Base-by-base conservation (phyloP, 2,888 invertebrate species). In the Uropetala carovei region DNA sequence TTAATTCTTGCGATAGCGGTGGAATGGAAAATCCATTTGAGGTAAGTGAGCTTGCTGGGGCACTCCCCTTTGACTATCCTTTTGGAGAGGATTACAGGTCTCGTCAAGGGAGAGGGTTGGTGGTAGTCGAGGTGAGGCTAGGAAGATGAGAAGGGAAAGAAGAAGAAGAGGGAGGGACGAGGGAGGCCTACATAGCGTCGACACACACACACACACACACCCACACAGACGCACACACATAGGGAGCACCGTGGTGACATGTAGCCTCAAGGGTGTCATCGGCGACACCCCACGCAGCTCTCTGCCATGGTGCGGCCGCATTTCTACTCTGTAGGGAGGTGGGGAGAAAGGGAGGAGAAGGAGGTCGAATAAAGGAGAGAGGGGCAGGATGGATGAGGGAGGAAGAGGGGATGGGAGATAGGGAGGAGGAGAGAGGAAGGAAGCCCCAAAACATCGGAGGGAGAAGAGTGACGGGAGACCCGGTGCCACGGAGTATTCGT, bases 1-100 rank as follows among this genome's bases (percentile, higher is more conserved):
- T 86, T 86, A 86, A 86, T 86, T 86, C 22, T 27, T 18, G 60
- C 14, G 16, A 30, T 16, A 86, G 60, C 43, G 64, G 64, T 30
- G 60, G 18, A 86, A 60, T 86, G 86, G 86, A 86, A 86, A 86
- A 86, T 86, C 60, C 86, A 86, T 86, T 86, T 60, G 86, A 27
- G 86, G 86, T 86, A 60, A 86, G 86, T 27, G 60, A 60, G 86
- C 30, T 86, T 22, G 86, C 60, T 27, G 58, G 60, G 85, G 16
- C 85, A 59, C 56, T 43, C 59, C 60, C 86, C 60, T 60, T 30
- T 86, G 86, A 86, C 60, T 27, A 58, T 27, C 60, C 86, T 86
- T 27, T 75, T 27, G 16, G 22, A 16, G 86, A 86, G 60, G 60
- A 60, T 86, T 59, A n/a, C 58, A 10, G 59, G 16, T 86, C 60